Conservation (phyloP, 2,888 invertebrate genomes). For the Caenorhabditis macrosperma region DNA sequence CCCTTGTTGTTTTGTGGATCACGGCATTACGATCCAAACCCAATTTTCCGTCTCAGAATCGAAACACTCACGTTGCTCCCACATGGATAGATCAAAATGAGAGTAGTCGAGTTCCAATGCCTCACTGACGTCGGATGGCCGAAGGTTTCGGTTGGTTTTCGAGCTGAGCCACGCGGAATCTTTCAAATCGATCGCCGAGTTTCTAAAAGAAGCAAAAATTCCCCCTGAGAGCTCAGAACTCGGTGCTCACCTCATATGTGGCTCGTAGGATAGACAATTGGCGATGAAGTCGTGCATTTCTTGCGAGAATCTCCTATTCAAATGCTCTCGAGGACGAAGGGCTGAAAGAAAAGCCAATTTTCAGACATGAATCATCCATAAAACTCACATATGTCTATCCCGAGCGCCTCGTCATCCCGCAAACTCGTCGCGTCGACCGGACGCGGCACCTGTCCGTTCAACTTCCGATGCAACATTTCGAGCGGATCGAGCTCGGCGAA, state of each 20-base stretch:
- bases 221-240: too few relatives aligned
- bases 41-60: not conserved
- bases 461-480: constrained; percentile 87
- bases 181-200: constrained; percentile 33
- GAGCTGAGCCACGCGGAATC: constrained; percentile 18
- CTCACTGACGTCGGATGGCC: constrained; percentile 9
- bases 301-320: constrained; percentile 14
- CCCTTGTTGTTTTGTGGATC: too few relatives aligned
- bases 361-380: not conserved
- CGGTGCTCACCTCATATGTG: constrained; percentile 9
- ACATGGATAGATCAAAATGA: constrained; percentile 31
- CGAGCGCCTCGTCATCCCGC: constrained; percentile 27
- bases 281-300: constrained; percentile 49
- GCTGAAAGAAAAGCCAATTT: constrained; percentile 8
- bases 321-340: constrained; percentile 38
- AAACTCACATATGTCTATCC: constrained; percentile 47
- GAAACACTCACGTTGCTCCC: constrained; percentile 9
- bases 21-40: too few relatives aligned
- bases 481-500: constrained; percentile 87
- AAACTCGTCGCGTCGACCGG: constrained; percentile 49
- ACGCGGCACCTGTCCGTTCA: constrained; percentile 51
- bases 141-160: not conserved
- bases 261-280: constrained; percentile 26
- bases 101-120: constrained; percentile 23
- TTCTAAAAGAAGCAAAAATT: constrained; percentile 10